phyloP scores from a whole-genome alignment of 2,888 invertebrate species.

The Temnothorax unifasciatus region DNA sequence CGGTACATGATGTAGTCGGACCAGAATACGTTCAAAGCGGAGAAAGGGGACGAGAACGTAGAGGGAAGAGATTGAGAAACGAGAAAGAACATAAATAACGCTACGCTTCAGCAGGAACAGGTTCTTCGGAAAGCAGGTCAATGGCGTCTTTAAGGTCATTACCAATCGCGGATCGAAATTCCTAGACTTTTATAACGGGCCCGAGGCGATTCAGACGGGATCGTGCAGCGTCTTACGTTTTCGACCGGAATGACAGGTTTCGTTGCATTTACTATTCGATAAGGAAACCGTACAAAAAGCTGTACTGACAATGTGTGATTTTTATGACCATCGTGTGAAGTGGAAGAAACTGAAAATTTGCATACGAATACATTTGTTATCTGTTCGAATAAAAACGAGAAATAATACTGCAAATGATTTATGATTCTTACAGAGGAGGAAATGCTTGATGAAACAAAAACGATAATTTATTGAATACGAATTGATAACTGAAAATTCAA shows the following conservation, averaged over 20 bases:
- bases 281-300: neutral
- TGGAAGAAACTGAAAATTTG: neutral
- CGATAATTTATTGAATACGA: neutral
- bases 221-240: constrained; percentile 50
- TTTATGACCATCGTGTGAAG: neutral
- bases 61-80: constrained; percentile 31
- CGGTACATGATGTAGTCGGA: constrained; percentile 66
- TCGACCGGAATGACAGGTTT: neutral
- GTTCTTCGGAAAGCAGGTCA: constrained; percentile 83
- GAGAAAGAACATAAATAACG: constrained; percentile 65
- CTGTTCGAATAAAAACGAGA: neutral
- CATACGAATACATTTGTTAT: neutral
- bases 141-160: constrained; percentile 83
- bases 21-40: constrained; percentile 35
- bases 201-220: neutral
- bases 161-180: constrained; percentile 71
- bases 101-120: constrained; percentile 74
- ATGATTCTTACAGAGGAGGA: neutral
- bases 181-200: neutral
- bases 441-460: neutral
- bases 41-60: constrained; percentile 53
- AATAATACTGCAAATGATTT: neutral
- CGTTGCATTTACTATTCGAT: too few species aligned
- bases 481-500: neutral
- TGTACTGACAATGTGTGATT: neutral